These are phyloP conservation scores for Drosophila rellima DNA, from an alignment of 2,888 invertebrate genomes.

Conservation along the genomic window DNA sequence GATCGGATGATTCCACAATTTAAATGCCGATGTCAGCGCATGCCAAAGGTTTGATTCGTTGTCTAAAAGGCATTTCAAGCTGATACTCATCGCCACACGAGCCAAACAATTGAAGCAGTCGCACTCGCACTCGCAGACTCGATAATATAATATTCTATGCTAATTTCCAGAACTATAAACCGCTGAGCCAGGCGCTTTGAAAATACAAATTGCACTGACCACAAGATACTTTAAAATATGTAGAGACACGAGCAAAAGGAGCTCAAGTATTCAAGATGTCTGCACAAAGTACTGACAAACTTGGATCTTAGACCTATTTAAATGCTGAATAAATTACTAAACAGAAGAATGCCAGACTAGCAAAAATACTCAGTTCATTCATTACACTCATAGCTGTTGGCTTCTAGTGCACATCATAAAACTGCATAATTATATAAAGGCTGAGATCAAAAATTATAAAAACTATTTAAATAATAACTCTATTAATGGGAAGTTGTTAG, in stretches of 20 bases:
- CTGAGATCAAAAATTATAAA: not conserved
- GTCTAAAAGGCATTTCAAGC: constrained; percentile 27
- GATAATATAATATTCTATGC: constrained; percentile 38
- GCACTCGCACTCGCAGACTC: constrained; percentile 8
- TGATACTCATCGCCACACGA: constrained; percentile 38
- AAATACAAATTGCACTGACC: constrained; percentile 55
- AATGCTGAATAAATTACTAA: constrained; percentile 44
- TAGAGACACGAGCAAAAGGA: constrained; percentile 11
- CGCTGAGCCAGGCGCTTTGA: constrained; percentile 60
- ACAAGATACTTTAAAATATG: constrained; percentile 40
- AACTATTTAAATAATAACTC: too few relatives aligned
- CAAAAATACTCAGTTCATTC: constrained; percentile 34
- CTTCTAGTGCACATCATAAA: not conserved
- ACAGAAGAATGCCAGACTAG: constrained; percentile 30
- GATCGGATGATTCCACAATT: constrained; percentile 22
- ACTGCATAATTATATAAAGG: not conserved
- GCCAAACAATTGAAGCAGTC: constrained; percentile 27
- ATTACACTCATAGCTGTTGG: constrained; percentile 3
- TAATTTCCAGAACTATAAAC: constrained; percentile 46
- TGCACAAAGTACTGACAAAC: constrained; percentile 28
- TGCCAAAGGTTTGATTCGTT: constrained; percentile 66
- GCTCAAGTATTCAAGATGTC: constrained; percentile 41
- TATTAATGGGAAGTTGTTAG: too few relatives aligned
- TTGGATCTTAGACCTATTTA: constrained; percentile 21
- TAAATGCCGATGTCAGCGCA: constrained; percentile 68